Evolutionary conservation across 2,888 invertebrate species (phyloP).

Genomic region (Cremastinae sp.): DNA sequence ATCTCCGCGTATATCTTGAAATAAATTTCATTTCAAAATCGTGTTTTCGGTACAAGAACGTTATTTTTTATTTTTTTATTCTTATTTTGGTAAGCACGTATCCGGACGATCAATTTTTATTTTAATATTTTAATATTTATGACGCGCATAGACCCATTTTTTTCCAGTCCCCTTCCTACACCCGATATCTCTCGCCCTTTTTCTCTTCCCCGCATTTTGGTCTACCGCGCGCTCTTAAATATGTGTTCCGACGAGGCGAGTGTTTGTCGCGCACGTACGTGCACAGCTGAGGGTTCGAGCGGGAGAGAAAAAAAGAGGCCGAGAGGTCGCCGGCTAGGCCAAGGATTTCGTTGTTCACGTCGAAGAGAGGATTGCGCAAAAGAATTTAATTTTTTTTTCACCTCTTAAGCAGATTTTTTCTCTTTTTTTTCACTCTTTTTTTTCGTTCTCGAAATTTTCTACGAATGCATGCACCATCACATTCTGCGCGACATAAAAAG

Average conservation of each 20-base stretch:
- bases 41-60: no score
- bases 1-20: no score
- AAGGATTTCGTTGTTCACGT: constrained; percentile 53
- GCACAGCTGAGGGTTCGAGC: constrained; percentile 11
- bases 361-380: constrained; percentile 36
- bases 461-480: constrained; percentile 42
- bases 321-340: constrained; percentile 48
- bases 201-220: not conserved
- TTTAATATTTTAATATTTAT: constrained; percentile 43
- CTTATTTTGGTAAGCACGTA: constrained; percentile 3
- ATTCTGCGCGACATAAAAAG: not conserved
- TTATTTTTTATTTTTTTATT: not conserved
- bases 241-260: not conserved
- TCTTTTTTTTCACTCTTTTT: constrained; percentile 18
- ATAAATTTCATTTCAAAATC: no score
- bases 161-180: not conserved
- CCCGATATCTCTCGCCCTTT: not conserved
- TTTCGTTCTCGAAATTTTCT: not conserved
- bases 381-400: constrained; percentile 35
- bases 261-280: constrained; percentile 34
- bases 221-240: not conserved
- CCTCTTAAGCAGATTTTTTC: constrained; percentile 30
- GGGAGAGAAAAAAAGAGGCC: constrained; percentile 40
- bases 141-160: constrained; percentile 26
- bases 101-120: constrained; percentile 16